Evolutionary conservation across 2,113 vertebrate genomes (phyloP).

Genomic region (Symphodus melops): DNA sequence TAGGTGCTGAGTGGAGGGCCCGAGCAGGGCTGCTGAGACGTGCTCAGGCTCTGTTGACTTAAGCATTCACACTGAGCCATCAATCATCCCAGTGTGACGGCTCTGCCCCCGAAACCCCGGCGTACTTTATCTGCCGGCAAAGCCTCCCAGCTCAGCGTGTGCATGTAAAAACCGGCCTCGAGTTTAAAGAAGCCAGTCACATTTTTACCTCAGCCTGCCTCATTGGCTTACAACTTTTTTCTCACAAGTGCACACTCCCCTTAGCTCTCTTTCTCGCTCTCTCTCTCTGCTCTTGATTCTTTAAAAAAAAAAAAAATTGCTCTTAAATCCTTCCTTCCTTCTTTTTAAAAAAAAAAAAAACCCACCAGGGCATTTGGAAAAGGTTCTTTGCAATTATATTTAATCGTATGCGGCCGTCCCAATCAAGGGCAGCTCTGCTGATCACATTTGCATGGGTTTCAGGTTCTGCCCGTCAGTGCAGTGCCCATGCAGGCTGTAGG

Average conservation of each 20-base stretch:
- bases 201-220: slow-evolving; percentile 23
- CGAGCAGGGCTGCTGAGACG: slow-evolving; percentile 71
- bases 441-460: slow-evolving; percentile 85
- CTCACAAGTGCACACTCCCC: slow-evolving; percentile 38
- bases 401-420: slow-evolving; percentile 83
- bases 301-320: slow-evolving; percentile 42
- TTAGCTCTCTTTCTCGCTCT: slow-evolving; percentile 13
- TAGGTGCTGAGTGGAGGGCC: slow-evolving; percentile 78
- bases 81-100: slow-evolving; percentile 83
- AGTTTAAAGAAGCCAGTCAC: slow-evolving; percentile 47
- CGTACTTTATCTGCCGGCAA: slow-evolving; percentile 75
- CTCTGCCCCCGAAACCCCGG: slow-evolving; percentile 71
- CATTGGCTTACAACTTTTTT: slow-evolving; percentile 21
- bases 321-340: slow-evolving; percentile 79
- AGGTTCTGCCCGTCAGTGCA: slow-evolving; percentile 76
- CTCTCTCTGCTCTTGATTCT: background rate
- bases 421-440: slow-evolving; percentile 79
- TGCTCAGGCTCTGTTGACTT: slow-evolving; percentile 85
- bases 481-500: slow-evolving; percentile 61
- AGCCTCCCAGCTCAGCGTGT: slow-evolving; percentile 52
- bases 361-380: slow-evolving; percentile 79
- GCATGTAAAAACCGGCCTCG: slow-evolving; percentile 76
- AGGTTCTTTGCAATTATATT: slow-evolving; percentile 83
- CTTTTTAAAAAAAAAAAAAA: slow-evolving; percentile 65
- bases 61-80: slow-evolving; percentile 83